Evolutionary conservation across 2,113 vertebrate species (phyloP).

Genomic region (Heterotilapia buettikoferi): DNA sequence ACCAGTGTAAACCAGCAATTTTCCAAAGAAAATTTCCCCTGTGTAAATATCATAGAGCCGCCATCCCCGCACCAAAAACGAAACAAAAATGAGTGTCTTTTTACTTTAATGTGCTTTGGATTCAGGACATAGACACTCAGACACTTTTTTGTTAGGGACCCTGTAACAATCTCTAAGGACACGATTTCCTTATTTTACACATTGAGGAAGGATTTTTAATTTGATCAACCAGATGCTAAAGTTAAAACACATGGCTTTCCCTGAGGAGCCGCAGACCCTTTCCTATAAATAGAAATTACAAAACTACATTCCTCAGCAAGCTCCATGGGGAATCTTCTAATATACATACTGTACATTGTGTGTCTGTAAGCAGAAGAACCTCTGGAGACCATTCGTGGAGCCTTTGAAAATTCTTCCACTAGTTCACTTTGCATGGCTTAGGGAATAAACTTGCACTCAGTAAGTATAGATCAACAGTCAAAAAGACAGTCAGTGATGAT

Average conservation of each 20-base stretch:
- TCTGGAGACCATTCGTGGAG: neutral
- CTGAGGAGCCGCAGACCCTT: neutral
- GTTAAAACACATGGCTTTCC: neutral
- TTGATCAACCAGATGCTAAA: neutral
- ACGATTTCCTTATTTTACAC: neutral
- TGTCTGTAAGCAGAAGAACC: neutral
- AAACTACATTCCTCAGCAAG: neutral
- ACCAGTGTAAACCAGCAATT: neutral
- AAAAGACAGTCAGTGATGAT: neutral
- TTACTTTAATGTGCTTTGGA: neutral
- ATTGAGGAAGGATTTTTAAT: neutral
- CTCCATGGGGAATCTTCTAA: neutral
- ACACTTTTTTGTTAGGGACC: neutral
- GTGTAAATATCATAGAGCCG: neutral
- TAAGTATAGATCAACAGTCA: neutral
- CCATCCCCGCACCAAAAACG: neutral
- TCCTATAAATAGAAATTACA: slow-evolving; percentile 8
- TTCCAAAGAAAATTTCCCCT: neutral
- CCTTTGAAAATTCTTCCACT: slow-evolving; percentile 17
- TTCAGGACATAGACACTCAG: neutral
- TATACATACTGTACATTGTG: neutral
- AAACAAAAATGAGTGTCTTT: neutral
- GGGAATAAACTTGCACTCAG: neutral
- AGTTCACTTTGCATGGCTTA: neutral
- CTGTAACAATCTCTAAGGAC: neutral